Evolutionary conservation across 2,113 vertebrate genomes (phyloP), one percentile per base, ranked within the genome.

Genomic region (Axis porcinus): DNA sequence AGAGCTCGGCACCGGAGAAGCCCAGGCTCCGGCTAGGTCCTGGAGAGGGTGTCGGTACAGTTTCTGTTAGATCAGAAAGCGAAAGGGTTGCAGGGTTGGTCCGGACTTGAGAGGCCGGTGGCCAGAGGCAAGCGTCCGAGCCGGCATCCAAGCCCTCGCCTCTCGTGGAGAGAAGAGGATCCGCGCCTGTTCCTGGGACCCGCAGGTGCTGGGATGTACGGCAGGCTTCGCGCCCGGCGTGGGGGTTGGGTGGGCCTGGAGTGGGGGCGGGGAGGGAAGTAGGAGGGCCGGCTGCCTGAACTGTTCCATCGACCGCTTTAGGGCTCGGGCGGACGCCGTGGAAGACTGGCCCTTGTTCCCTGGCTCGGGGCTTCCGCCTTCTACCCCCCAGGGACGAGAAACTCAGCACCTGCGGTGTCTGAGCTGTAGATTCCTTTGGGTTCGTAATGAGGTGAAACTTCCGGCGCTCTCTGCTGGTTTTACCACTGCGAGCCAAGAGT

Each of bases 181-280:
- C 3, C 54, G 47, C 19, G 47, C 28, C 81, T 36, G 86, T 83
- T 76, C 7, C 27, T 6, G 3, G 25, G 93, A 88, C 88, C 40
- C 19, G 60, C 94, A 91, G 91, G 96, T 96, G 96, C 82, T 27
- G 81, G 74, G 87, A 21, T 36, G 3, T 30, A 2, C 28, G 0
- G 87, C 21, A 11, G 81, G 91, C 88, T 94, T 57, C 52, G 87
- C 47, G 47, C 95, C 55, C 14, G 50, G 43, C 54, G 86, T 57
- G 92, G 93, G 95, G 96, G 83, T 6, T 40, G 95, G 94, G 78
- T 21, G 83, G 86, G 54, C 55, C 47, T 23, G 17, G 52, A 1
- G 83, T 52, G 85, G 92, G 85, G 92, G 89, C 14, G 55, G 97
- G 95, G 91, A 91, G 88, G 67, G 87, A 78, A 55, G 89, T 21